Evolutionary conservation across 2,888 invertebrate species (phyloP).

Genomic region (Apotomis turbidana): DNA sequence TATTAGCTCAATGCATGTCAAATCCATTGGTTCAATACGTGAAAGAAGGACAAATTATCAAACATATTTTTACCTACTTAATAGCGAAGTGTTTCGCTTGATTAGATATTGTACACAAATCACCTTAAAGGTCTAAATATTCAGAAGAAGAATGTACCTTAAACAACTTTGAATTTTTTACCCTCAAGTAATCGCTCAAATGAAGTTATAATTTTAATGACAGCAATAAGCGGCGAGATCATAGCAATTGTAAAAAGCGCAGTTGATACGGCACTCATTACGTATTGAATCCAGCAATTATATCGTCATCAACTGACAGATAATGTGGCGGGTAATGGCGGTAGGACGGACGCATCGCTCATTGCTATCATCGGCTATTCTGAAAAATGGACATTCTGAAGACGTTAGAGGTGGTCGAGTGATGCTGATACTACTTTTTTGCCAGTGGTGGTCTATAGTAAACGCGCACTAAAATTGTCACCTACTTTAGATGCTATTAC

Average conservation of each 20-base stretch:
- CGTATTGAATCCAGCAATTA: conserved; percentile 51
- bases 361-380: conserved; percentile 37
- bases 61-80: too few species aligned
- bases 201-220: conserved; percentile 45
- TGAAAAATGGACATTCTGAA: conserved; percentile 25
- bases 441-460: too few species aligned
- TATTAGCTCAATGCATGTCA: too few species aligned
- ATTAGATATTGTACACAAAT: background rate
- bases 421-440: background rate
- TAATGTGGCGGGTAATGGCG: conserved; percentile 55
- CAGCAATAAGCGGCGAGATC: conserved; percentile 36
- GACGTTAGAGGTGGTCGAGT: background rate
- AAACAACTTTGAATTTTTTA: conserved; percentile 19
- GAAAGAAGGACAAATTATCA: too few species aligned
- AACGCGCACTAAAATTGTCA: too few species aligned
- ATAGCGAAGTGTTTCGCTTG: too few species aligned
- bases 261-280: conserved; percentile 35
- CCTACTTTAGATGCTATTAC: too few species aligned
- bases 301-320: conserved; percentile 55
- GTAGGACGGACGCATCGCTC: conserved; percentile 45
- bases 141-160: background rate
- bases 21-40: too few species aligned
- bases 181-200: conserved; percentile 28
- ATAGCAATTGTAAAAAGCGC: conserved; percentile 26
- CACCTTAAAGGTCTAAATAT: background rate